Evolutionary conservation across 2,113 vertebrate genomes (phyloP).

Genomic region (Sterrhoptilus dennistouni): DNA sequence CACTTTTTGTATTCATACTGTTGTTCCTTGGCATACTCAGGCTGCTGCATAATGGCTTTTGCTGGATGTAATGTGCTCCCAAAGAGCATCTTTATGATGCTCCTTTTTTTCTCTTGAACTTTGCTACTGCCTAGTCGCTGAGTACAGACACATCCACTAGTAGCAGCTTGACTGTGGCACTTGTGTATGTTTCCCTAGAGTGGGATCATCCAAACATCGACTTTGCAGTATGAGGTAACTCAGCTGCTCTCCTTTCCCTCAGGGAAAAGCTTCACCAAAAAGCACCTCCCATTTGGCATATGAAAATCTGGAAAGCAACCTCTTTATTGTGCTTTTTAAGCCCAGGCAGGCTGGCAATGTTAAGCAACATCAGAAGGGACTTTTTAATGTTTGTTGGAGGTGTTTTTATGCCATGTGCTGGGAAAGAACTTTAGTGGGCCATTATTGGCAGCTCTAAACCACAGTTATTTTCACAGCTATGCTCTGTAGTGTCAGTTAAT

Average conservation of each 20-base stretch:
- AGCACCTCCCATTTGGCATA: conserved; percentile 53
- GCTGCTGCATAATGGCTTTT: conserved; percentile 22
- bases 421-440: conserved; percentile 55
- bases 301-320: conserved; percentile 61
- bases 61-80: conserved; percentile 38
- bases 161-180: conserved; percentile 74
- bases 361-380: conserved; percentile 39
- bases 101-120: conserved; percentile 53
- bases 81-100: conserved; percentile 49
- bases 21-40: not conserved
- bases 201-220: conserved; percentile 47
- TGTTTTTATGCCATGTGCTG: conserved; percentile 48
- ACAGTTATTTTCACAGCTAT: conserved; percentile 70
- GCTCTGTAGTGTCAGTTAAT: conserved; percentile 66
- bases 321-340: conserved; percentile 35
- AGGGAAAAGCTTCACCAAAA: conserved; percentile 48
- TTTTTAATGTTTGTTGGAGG: conserved; percentile 31
- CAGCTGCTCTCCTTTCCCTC: conserved; percentile 28
- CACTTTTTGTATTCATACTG: conserved; percentile 40
- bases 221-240: conserved; percentile 44
- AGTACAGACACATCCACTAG: conserved; percentile 58
- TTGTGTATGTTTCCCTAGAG: conserved; percentile 61
- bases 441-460: conserved; percentile 61
- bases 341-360: conserved; percentile 25
- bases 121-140: conserved; percentile 23